Evolutionary conservation across 2,888 invertebrate species (phyloP).

Genomic region (Biston stratarius): DNA sequence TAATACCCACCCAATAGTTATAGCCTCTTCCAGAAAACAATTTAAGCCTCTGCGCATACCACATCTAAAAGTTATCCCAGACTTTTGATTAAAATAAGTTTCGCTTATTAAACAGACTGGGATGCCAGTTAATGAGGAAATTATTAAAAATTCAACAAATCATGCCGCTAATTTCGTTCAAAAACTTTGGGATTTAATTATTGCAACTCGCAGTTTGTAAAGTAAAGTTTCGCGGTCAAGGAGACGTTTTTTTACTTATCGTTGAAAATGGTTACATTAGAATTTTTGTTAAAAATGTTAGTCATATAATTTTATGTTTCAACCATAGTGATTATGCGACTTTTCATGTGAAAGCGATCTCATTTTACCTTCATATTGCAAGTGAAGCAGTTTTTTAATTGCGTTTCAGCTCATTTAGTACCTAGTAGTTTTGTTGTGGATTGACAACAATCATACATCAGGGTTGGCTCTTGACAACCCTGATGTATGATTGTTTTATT

Average conservation of each 20-base stretch:
- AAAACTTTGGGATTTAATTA: slow-evolving; percentile 16
- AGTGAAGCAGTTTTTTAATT: too few species aligned
- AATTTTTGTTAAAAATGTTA: background rate
- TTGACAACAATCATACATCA: too few species aligned
- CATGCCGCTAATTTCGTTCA: slow-evolving; percentile 15
- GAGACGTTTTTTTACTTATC: slow-evolving; percentile 1
- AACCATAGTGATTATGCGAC: too few species aligned
- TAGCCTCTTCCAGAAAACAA: background rate
- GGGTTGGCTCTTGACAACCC: too few species aligned
- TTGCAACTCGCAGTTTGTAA: slow-evolving; percentile 12
- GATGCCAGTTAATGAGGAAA: slow-evolving; percentile 35
- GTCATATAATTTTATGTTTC: too few species aligned
- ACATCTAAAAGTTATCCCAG: slow-evolving; percentile 38
- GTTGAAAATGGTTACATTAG: background rate
- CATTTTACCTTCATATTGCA: too few species aligned
- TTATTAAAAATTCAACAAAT: slow-evolving; percentile 35
- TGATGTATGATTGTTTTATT: too few species aligned
- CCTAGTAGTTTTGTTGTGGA: too few species aligned
- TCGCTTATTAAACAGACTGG: slow-evolving; percentile 43
- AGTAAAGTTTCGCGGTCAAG: slow-evolving; percentile 19
- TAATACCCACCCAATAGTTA: background rate
- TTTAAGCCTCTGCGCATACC: background rate
- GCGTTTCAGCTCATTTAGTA: too few species aligned
- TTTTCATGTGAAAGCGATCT: too few species aligned
- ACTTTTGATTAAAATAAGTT: slow-evolving; percentile 49